Percentiles rank a stretch among this genome's conserved stretches.
phyloP scores from a whole-genome alignment of 37 sponge, comb jelly and placozoan species.

The Dysidea cf. avara region DNA sequence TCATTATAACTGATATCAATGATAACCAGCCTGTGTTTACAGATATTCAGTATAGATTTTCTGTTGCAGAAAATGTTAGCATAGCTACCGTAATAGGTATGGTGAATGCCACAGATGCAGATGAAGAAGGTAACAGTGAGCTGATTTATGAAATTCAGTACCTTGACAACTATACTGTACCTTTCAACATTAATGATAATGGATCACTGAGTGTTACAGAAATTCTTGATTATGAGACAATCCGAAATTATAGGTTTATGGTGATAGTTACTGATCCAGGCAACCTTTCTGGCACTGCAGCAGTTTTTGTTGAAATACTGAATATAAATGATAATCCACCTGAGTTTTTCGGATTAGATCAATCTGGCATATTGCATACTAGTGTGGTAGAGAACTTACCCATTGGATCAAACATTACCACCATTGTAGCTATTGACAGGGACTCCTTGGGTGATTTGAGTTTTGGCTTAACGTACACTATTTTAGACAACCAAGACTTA shows the following conservation, averaged over 20 bases:
- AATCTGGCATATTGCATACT: neutral
- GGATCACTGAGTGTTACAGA: too few species aligned
- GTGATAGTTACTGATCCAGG: constrained; percentile 34
- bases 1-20: constrained; percentile 31
- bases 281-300: neutral
- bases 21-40: constrained; percentile 65
- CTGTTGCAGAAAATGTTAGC: constrained; percentile 4
- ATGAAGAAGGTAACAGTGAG: too few species aligned
- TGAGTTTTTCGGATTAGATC: constrained; percentile 16
- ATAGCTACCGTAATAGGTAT: constrained; percentile 8
- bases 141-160: too few species aligned
- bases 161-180: too few species aligned
- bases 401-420: neutral
- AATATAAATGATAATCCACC: constrained; percentile 69
- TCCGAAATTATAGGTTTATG: neutral
- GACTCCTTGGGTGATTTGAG: constrained; percentile 46
- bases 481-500: constrained; percentile 8
- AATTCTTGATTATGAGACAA: too few species aligned
- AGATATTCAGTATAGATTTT: constrained; percentile 7
- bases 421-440: constrained; percentile 26
- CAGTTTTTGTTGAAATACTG: constrained; percentile 30
- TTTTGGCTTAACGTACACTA: constrained; percentile 31
- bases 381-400: constrained; percentile 45
- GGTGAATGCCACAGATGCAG: constrained; percentile 47
- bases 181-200: too few species aligned